Percentiles rank a stretch among this genome's conserved stretches.
These are phyloP conservation scores for Aramus guarauna DNA, from an alignment of 2,113 vertebrate species.

Conservation along the genomic window DNA sequence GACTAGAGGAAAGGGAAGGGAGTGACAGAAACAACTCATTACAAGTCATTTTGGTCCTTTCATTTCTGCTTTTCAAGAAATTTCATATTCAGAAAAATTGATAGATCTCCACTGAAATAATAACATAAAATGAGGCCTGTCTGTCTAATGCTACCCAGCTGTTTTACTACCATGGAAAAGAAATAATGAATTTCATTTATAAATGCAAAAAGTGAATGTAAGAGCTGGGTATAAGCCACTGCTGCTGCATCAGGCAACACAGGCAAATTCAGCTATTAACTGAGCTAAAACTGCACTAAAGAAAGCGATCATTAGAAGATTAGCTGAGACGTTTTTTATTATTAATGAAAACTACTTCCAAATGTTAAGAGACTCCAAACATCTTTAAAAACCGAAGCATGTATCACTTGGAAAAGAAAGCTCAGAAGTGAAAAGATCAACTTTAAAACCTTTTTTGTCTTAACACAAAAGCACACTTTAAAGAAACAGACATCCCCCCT, in stretches of 20 bases:
- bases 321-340: background rate
- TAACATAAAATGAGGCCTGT: background rate
- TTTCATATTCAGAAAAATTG: background rate
- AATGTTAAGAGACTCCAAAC: background rate
- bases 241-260: background rate
- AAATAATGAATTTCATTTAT: background rate
- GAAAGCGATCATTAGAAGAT: background rate
- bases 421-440: background rate
- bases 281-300: background rate
- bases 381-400: background rate
- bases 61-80: background rate
- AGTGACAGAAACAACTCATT: conserved; percentile 2
- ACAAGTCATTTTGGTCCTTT: background rate
- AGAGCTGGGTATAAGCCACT: background rate
- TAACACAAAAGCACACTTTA: background rate
- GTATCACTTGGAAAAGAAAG: background rate
- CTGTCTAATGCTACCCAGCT: background rate
- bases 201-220: background rate
- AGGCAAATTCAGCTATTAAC: background rate
- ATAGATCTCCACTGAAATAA: background rate
- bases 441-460: conserved; percentile 18
- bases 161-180: background rate
- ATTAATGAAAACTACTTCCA: background rate
- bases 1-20: background rate
- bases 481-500: background rate